Base-by-base conservation (phyloP, 2,113 vertebrate genomes). In the Eptatretus burgeri region DNA sequence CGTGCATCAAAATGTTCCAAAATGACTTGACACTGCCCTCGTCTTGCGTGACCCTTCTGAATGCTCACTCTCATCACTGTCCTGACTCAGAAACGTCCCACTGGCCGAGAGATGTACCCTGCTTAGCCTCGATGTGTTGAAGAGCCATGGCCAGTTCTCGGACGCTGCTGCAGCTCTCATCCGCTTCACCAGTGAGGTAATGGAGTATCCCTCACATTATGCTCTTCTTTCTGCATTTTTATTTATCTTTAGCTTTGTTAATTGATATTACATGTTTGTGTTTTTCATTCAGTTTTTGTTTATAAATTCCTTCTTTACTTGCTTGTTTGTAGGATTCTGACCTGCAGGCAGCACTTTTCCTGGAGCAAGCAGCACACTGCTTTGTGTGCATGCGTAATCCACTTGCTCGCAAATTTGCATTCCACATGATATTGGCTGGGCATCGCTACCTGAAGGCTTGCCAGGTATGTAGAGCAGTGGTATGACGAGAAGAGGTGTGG, bases 321-420 rank as follows among this genome's bases (percentile, higher is more conserved):
- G 72, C 65, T 62, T 67, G 69, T 51, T 56, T 67, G 66, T 65
- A 98, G 91, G 89, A 95, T 74, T 95, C 83, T 60, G 91, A 98
- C 75, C 79, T 98, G 70, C 84, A 87, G 65, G 91, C 85, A 66
- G 91, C 91, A 11, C 78, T 98, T 66, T 72, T 98, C 64, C 70
- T 98, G 77, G 89, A 98, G 68, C 91, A 98, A 73, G 87, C 87
- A 0, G 91, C 84, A 19, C 86, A 93, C 68, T 98, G 91, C 67
- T 98, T 94, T 67, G 85, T 95, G 72, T 94, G 95, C 64, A 98
- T 98, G 91, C 83, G 82, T 41, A 83, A 74, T 68, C 91, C 89
- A 5, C 95, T 98, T 87, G 83, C 93, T 72, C 82, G 91, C 66
- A 98, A 98, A 71, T 98, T 95, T 51, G 89, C 91, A 1, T 98